A percentile compares a stretch with the other conserved stretches of the same genome.
Conservation (phyloP, 2,797 vertebrate species). For the Coluber constrictor region DNA sequence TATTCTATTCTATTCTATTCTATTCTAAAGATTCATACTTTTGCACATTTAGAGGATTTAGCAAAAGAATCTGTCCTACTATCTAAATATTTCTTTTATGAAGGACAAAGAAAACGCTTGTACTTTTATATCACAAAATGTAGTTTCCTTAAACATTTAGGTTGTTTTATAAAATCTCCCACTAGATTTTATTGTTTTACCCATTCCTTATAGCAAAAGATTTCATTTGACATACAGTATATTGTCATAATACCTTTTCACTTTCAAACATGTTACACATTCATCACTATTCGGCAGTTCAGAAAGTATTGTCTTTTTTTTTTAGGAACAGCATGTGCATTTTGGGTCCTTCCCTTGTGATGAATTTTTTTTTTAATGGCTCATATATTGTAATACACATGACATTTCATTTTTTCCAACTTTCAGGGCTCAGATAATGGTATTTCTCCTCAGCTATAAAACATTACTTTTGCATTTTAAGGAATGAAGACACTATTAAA, state of each 20-base stretch:
- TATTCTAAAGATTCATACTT: neutral
- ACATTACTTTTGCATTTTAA: constrained; percentile 12
- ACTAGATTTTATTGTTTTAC: neutral
- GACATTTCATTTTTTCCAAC: neutral
- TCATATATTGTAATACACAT: neutral
- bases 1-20: too few species aligned
- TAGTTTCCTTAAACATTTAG: neutral
- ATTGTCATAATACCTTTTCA: neutral
- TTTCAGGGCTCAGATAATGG: constrained; percentile 13
- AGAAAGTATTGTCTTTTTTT: neutral
- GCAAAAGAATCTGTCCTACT: neutral
- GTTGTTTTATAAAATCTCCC: neutral
- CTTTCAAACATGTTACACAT: neutral
- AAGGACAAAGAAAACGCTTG: neutral
- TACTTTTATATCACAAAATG: neutral
- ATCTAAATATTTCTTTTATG: neutral
- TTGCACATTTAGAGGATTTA: neutral
- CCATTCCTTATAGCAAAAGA: neutral
- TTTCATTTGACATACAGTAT: neutral
- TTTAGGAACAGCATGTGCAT: constrained; percentile 3
- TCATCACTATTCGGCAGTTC: neutral
- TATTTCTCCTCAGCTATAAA: constrained; percentile 23
- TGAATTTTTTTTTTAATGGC: neutral
- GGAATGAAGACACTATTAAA: constrained; percentile 15
- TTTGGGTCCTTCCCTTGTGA: neutral